These are phyloP conservation scores for Mionectes macconnelli DNA, from an alignment of 2,113 vertebrate species.

Conservation along the genomic window DNA sequence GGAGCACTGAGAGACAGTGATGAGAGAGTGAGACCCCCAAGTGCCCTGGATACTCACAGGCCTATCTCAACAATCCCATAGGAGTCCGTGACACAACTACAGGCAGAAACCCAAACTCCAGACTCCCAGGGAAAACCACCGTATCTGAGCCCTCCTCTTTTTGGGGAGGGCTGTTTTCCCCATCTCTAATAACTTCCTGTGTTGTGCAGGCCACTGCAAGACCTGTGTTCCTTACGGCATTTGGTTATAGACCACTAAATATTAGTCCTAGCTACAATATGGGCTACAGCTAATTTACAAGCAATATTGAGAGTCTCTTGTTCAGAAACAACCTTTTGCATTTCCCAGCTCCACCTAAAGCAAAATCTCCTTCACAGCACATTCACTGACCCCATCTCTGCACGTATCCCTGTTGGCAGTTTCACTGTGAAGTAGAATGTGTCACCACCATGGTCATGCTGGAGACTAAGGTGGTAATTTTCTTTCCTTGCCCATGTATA, in stretches of 20 bases:
- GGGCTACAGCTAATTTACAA: background rate
- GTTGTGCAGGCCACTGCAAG: background rate
- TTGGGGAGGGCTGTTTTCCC: background rate
- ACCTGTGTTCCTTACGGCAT: background rate
- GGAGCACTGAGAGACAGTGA: background rate
- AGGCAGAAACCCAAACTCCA: background rate
- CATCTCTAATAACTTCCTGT: background rate
- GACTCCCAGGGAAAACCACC: accelerated
- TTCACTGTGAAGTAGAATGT: background rate
- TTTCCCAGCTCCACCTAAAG: background rate
- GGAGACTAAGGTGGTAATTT: background rate
- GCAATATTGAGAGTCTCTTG: background rate
- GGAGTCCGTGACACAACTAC: too few relatives aligned
- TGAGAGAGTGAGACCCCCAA: background rate
- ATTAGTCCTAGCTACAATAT: background rate
- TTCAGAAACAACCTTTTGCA: background rate
- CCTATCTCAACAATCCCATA: background rate
- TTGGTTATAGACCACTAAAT: background rate
- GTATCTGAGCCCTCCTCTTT: too few relatives aligned
- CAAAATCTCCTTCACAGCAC: background rate
- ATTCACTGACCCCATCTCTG: background rate
- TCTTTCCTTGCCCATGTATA: background rate
- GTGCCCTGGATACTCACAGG: background rate
- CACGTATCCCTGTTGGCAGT: background rate
- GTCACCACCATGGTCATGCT: background rate